Conservation (phyloP, 2,888 invertebrate genomes). For the Cataglyphis livida region DNA sequence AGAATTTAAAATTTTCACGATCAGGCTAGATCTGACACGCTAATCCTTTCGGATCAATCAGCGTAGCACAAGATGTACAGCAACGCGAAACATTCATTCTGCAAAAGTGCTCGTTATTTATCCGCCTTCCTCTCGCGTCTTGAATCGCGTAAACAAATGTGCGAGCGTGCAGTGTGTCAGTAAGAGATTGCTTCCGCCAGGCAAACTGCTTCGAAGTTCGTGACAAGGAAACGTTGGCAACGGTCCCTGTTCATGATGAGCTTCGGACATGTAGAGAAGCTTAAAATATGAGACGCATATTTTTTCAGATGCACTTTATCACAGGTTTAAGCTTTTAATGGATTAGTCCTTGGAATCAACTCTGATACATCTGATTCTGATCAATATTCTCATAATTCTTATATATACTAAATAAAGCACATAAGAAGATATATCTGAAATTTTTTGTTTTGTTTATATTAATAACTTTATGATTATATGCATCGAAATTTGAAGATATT, state of each 20-base stretch:
- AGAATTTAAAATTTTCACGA: slow-evolving; percentile 2
- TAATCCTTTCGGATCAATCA: slow-evolving; percentile 36
- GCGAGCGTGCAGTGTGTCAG: slow-evolving; percentile 54
- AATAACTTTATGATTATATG: neutral
- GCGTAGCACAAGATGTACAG: neutral
- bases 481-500: neutral
- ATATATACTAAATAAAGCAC: neutral
- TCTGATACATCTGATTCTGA: neutral
- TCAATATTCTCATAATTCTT: neutral
- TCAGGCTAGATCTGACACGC: neutral
- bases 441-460: neutral
- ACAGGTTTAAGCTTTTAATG: neutral
- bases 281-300: slow-evolving; percentile 47
- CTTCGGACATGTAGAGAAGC: slow-evolving; percentile 36
- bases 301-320: slow-evolving; percentile 19
- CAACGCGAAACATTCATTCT: slow-evolving; percentile 17
- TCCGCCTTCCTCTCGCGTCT: slow-evolving; percentile 25
- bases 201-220: slow-evolving; percentile 45
- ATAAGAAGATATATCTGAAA: neutral
- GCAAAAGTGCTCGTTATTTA: slow-evolving; percentile 51
- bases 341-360: slow-evolving; percentile 2
- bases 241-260: slow-evolving; percentile 44
- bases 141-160: slow-evolving; percentile 54
- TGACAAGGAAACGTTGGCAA: slow-evolving; percentile 52
- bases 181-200: slow-evolving; percentile 55